phyloP scores from a whole-genome alignment of 2,113 vertebrate genomes.

The Gasterosteus nipponicus region DNA sequence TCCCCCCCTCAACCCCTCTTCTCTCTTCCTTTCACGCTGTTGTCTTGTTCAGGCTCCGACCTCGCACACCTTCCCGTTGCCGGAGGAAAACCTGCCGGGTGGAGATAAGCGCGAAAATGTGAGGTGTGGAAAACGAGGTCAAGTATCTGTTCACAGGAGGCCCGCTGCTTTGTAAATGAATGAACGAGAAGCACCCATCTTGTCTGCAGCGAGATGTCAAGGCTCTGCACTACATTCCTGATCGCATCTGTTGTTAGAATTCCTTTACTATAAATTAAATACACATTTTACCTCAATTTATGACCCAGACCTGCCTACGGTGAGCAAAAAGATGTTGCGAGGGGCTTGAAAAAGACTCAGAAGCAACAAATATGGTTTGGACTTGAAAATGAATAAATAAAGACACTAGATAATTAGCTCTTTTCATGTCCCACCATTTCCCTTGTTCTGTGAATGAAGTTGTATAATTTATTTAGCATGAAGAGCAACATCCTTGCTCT shows the following conservation, averaged over 20 bases:
- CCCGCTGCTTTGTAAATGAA: neutral
- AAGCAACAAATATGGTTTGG: neutral
- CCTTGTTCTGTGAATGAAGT: constrained; percentile 57
- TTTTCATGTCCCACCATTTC: neutral
- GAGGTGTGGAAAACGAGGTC: neutral
- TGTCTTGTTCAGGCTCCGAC: constrained; percentile 21
- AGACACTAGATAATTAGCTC: neutral
- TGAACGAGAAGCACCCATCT: neutral
- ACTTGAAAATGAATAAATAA: constrained; percentile 4
- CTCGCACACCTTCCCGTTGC: constrained; percentile 27
- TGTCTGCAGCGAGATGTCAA: neutral
- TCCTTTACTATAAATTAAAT: neutral
- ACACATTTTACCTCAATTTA: neutral
- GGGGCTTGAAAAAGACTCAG: neutral
- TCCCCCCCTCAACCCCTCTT: neutral
- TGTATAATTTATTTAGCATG: constrained; percentile 52
- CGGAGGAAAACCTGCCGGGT: constrained; percentile 8
- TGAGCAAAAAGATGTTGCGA: neutral
- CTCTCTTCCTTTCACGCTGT: neutral
- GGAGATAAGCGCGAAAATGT: constrained; percentile 23
- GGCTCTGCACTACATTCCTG: neutral
- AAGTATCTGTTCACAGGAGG: neutral
- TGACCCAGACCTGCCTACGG: neutral
- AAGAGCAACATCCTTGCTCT: constrained; percentile 4
- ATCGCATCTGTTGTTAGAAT: neutral